phyloP scores from a whole-genome alignment of 2,888 invertebrate species.

The Criorhina ranunculi region DNA sequence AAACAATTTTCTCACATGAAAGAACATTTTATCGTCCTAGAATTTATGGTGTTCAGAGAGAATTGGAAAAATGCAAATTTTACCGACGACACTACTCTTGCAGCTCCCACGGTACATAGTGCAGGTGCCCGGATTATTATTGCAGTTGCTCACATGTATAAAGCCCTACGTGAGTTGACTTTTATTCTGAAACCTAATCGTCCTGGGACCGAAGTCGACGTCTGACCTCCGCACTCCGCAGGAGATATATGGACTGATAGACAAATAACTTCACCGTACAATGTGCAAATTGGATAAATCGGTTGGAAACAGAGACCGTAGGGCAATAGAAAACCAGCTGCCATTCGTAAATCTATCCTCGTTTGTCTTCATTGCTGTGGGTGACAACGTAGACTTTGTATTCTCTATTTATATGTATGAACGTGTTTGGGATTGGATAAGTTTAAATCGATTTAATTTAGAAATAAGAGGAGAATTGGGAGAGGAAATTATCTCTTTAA shows the following conservation, averaged over 20 bases:
- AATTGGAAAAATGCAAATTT: slow-evolving; percentile 68
- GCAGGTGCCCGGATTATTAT: slow-evolving; percentile 15
- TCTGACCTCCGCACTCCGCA: slow-evolving; percentile 15
- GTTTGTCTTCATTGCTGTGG: slow-evolving; percentile 41
- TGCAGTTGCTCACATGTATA: slow-evolving; percentile 6
- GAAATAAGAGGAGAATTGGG: too few relatives aligned
- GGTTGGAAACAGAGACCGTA: not conserved
- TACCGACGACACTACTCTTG: slow-evolving; percentile 7
- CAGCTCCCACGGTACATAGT: not conserved
- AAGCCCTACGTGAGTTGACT: slow-evolving; percentile 7
- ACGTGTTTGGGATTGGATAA: not conserved
- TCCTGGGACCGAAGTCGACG: not conserved
- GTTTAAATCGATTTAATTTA: not conserved
- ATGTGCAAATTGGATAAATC: slow-evolving; percentile 37
- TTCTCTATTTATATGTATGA: not conserved
- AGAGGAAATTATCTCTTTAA: too few relatives aligned
- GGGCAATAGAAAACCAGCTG: slow-evolving; percentile 11
- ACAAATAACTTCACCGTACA: slow-evolving; percentile 8
- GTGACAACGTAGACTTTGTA: not conserved
- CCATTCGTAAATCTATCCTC: slow-evolving; percentile 2
- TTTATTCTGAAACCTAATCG: not conserved
- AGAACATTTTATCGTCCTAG: slow-evolving; percentile 32
- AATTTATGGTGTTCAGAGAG: slow-evolving; percentile 30
- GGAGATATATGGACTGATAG: not conserved
- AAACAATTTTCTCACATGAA: slow-evolving; percentile 38